A percentile compares a stretch with the other conserved stretches of the same genome.
Evolutionary conservation across 2,113 vertebrate species (phyloP).

Genomic region (Leuciscus idus): DNA sequence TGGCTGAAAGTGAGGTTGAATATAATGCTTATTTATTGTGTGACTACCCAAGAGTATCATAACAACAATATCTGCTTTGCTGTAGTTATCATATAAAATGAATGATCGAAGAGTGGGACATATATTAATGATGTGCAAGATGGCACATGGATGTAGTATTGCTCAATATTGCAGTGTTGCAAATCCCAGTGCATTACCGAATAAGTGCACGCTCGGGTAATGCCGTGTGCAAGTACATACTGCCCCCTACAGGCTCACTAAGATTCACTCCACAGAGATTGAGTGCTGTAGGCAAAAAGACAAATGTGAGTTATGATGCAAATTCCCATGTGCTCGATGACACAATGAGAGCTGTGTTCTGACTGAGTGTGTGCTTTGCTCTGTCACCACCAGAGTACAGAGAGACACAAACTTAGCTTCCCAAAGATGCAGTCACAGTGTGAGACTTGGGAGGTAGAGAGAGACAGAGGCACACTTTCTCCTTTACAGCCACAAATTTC

Average conservation of each 20-base stretch:
- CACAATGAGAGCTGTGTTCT: slow-evolving; percentile 1
- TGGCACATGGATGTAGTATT: slow-evolving; percentile 24
- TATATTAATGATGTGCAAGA: slow-evolving; percentile 37
- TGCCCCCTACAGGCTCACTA: slow-evolving; percentile 42
- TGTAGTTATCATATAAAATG: slow-evolving; percentile 23
- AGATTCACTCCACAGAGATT: neutral
- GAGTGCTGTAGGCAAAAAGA: neutral
- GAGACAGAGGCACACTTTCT: slow-evolving; percentile 12
- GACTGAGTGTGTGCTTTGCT: slow-evolving; percentile 24
- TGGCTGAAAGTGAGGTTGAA: slow-evolving; percentile 6
- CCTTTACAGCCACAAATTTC: neutral
- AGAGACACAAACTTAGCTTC: slow-evolving; percentile 4
- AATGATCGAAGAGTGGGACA: slow-evolving; percentile 28
- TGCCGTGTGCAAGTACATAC: slow-evolving; percentile 26
- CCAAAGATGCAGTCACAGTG: neutral
- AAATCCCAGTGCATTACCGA: neutral
- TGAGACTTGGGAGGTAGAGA: neutral
- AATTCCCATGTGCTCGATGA: neutral
- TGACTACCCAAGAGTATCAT: slow-evolving; percentile 17
- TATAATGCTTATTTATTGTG: slow-evolving; percentile 10
- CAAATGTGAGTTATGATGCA: slow-evolving; percentile 8
- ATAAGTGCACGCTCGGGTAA: neutral
- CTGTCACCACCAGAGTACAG: neutral
- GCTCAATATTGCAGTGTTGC: slow-evolving; percentile 33
- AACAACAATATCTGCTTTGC: slow-evolving; percentile 19